Evolutionary conservation across 1,140 invertebrate genomes (phyloP).

Genomic region (Papilio helenus): DNA sequence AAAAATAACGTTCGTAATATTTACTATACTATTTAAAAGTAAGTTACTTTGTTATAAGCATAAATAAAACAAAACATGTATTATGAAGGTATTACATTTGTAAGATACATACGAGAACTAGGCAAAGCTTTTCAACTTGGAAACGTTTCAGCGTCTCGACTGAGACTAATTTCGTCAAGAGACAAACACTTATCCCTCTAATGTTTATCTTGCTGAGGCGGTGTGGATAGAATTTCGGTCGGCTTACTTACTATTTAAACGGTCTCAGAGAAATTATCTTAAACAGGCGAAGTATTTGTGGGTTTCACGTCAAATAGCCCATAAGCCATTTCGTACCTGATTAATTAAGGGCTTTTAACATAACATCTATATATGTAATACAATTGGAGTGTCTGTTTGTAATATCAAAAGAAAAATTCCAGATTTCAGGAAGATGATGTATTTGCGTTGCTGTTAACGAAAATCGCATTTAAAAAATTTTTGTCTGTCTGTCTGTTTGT

Average conservation of each 20-base stretch:
- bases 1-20: too few relatives aligned
- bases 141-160: conserved; percentile 26
- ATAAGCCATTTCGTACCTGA: neutral
- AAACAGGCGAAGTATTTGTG: conserved; percentile 3
- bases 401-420: too few relatives aligned
- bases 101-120: conserved; percentile 6
- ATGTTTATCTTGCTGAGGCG: conserved; percentile 13
- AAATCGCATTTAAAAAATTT: too few relatives aligned
- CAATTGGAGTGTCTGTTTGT: too few relatives aligned
- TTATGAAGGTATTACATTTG: conserved; percentile 5
- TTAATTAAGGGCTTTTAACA: neutral
- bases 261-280: conserved; percentile 21
- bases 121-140: conserved; percentile 24
- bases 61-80: too few relatives aligned
- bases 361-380: too few relatives aligned
- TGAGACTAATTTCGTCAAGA: conserved; percentile 27
- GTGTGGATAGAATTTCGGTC: conserved; percentile 22
- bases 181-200: conserved; percentile 28
- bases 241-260: conserved; percentile 27
- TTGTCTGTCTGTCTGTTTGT: too few relatives aligned
- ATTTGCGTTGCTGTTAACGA: too few relatives aligned
- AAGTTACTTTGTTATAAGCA: too few relatives aligned
- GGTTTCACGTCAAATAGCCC: neutral
- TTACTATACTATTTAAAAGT: too few relatives aligned
- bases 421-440: too few relatives aligned